phyloP scores from a whole-genome alignment of 2,888 invertebrate genomes.

The Linyphia triangularis region DNA sequence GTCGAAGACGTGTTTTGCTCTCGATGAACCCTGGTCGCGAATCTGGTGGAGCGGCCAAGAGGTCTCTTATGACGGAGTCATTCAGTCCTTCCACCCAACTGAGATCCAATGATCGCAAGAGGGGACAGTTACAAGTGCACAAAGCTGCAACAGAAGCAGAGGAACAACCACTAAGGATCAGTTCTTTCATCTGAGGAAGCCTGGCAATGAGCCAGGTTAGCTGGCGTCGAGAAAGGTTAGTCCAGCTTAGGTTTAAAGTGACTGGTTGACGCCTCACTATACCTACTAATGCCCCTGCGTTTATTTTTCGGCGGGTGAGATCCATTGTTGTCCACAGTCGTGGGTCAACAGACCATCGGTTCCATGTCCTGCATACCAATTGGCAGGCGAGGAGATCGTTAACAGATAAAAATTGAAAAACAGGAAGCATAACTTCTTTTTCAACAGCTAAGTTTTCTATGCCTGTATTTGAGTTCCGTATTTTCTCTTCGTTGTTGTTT shows the following conservation, averaged over 20 bases:
- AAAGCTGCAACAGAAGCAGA: conserved; percentile 81
- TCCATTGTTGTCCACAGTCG: conserved; percentile 91
- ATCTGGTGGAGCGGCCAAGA: conserved; percentile 92
- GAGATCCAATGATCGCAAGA: conserved; percentile 86
- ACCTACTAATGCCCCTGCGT: conserved; percentile 84
- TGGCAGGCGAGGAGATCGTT: conserved; percentile 83
- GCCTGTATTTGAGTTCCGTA: conserved; percentile 71
- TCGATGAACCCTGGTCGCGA: conserved; percentile 86
- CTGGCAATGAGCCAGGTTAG: conserved; percentile 94
- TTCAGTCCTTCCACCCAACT: conserved; percentile 92
- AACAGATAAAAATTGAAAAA: conserved; percentile 80
- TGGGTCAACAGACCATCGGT: conserved; percentile 90
- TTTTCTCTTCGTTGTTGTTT: conserved; percentile 70
- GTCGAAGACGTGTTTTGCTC: conserved; percentile 87
- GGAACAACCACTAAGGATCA: conserved; percentile 85
- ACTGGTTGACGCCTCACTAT: conserved; percentile 93
- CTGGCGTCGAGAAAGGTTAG: conserved; percentile 91
- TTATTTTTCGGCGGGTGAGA: conserved; percentile 85
- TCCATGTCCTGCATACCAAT: conserved; percentile 93
- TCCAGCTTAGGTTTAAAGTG: conserved; percentile 91
- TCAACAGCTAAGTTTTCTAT: conserved; percentile 77
- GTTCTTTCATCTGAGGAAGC: conserved; percentile 88
- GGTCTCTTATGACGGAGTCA: conserved; percentile 90
- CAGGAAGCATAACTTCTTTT: conserved; percentile 79
- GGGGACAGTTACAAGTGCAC: conserved; percentile 86